A percentile compares a stretch with the other conserved stretches of the same genome.
Conservation (phyloP, 2,888 invertebrate species). For the Nebria brevicollis region DNA sequence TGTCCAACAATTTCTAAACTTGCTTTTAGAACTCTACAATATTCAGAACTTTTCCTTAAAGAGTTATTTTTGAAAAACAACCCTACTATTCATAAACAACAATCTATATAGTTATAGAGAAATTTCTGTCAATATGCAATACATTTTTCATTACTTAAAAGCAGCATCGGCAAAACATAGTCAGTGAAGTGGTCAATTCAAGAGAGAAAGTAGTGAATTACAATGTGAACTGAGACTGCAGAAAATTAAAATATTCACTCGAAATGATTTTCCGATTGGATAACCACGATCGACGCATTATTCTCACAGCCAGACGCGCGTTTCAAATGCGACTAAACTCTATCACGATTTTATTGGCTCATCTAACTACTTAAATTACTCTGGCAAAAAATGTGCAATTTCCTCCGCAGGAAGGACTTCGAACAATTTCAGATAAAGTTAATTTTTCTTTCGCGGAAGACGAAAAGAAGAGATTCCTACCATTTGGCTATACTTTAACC, state of each 20-base stretch:
- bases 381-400: conserved; percentile 54
- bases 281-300: conserved; percentile 54
- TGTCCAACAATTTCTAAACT: too few relatives aligned
- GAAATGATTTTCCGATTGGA: conserved; percentile 49
- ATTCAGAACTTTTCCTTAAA: too few relatives aligned
- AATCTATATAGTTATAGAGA: too few relatives aligned
- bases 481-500: not conserved
- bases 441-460: conserved; percentile 50
- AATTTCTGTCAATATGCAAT: not conserved
- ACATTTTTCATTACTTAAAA: not conserved
- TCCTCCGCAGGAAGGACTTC: conserved; percentile 49
- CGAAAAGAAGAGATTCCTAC: not conserved
- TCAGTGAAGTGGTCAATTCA: not conserved
- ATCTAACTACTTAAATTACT: conserved; percentile 53
- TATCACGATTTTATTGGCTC: conserved; percentile 51
- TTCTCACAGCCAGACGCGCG: conserved; percentile 49
- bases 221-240: not conserved
- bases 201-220: not conserved
- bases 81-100: too few relatives aligned
- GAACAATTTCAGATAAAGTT: conserved; percentile 54
- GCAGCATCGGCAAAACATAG: not conserved
- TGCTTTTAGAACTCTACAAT: too few relatives aligned
- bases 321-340: conserved; percentile 47
- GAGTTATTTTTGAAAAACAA: too few relatives aligned
- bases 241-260: conserved; percentile 57